These are phyloP conservation scores for Sebastes baramenuke DNA, from an alignment of 2,797 vertebrate genomes.

Conservation along the genomic window DNA sequence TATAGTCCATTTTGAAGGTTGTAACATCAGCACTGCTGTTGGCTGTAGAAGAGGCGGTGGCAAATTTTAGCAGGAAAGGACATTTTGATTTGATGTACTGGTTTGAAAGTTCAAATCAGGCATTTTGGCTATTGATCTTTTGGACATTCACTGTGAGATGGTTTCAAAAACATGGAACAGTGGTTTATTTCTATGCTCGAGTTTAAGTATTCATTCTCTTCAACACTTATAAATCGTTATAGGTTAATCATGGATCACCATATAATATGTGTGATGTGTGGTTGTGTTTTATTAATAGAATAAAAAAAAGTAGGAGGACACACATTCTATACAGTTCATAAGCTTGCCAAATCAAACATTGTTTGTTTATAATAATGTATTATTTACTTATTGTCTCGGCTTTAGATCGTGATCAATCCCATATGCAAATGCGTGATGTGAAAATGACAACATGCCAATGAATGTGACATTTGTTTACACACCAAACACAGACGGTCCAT, in stretches of 20 bases:
- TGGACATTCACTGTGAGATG: neutral
- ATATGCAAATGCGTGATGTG: slow-evolving; percentile 32
- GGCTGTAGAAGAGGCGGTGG: slow-evolving; percentile 16
- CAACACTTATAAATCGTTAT: neutral
- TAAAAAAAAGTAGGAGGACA: neutral
- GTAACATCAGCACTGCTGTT: slow-evolving; percentile 41
- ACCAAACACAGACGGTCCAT: slow-evolving; percentile 83
- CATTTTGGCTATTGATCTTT: neutral
- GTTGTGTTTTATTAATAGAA: neutral
- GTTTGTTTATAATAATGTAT: neutral
- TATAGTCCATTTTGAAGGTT: slow-evolving; percentile 62
- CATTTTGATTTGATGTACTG: slow-evolving; percentile 12
- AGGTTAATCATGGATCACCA: neutral
- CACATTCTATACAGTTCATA: neutral
- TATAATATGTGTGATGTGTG: neutral
- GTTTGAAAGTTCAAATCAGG: slow-evolving; percentile 5
- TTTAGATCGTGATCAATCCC: neutral
- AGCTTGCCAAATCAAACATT: neutral
- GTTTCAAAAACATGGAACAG: neutral
- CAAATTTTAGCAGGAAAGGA: neutral
- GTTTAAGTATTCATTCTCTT: neutral
- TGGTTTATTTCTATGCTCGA: neutral
- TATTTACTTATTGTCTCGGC: neutral
- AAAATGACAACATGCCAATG: slow-evolving; percentile 59
- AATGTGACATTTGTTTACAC: slow-evolving; percentile 77